These are phyloP conservation scores for Xiphophorus birchmanni DNA, from an alignment of 2,797 vertebrate species.

Conservation along the genomic window DNA sequence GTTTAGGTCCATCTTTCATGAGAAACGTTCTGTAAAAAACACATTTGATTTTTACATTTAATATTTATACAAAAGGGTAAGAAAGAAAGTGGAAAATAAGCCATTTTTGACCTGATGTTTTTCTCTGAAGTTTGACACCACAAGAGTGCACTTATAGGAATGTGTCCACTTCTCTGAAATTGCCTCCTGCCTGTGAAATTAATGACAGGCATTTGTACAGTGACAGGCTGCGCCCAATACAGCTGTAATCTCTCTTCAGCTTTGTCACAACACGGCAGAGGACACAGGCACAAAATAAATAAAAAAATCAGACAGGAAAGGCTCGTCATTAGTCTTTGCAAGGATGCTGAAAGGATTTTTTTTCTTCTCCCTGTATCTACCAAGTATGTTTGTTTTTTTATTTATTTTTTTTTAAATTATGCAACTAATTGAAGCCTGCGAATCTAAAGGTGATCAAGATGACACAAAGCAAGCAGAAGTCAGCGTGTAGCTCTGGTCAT, in stretches of 20 bases:
- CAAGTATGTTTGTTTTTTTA: constrained; percentile 36
- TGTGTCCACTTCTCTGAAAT: constrained; percentile 68
- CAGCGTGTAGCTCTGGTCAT: background rate
- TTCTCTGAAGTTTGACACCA: constrained; percentile 34
- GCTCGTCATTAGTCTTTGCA: constrained; percentile 61
- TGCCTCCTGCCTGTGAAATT: constrained; percentile 72
- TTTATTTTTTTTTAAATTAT: background rate
- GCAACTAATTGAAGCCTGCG: background rate
- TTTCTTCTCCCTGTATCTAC: constrained; percentile 14
- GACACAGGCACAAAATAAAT: constrained; percentile 49
- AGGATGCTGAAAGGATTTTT: constrained; percentile 28
- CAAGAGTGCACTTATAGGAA: constrained; percentile 57
- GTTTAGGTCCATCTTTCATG: background rate
- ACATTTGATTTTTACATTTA: background rate
- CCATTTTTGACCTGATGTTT: constrained; percentile 48
- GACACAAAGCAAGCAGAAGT: background rate
- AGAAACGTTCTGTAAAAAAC: background rate
- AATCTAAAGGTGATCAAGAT: constrained; percentile 34
- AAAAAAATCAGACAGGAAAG: constrained; percentile 64
- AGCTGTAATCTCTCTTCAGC: constrained; percentile 74
- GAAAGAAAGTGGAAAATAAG: constrained; percentile 14
- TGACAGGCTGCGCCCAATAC: constrained; percentile 72
- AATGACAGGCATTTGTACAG: constrained; percentile 76
- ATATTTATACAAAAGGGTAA: constrained; percentile 15
- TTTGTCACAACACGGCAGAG: constrained; percentile 51